phyloP scores from a whole-genome alignment of 2,888 invertebrate genomes.

The Unio pictorum region DNA sequence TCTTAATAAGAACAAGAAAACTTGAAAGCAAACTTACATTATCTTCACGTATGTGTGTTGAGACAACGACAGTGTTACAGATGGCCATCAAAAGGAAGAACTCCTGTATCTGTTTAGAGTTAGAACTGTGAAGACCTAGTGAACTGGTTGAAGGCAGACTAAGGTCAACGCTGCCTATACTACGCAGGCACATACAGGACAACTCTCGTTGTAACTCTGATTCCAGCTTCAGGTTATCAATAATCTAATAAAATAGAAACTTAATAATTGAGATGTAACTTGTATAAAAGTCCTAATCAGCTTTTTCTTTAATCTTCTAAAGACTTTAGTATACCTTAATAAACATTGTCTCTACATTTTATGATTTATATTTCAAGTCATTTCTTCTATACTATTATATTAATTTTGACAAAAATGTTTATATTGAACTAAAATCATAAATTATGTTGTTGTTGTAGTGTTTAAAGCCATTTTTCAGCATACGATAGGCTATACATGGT shows the following conservation, averaged over 20 bases:
- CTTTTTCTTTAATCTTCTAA: too few species aligned
- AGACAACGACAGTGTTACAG: conserved; percentile 97
- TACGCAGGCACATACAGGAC: conserved; percentile 56
- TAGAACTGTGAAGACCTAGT: conserved; percentile 9
- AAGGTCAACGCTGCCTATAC: conserved; percentile 52
- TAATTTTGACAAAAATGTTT: too few species aligned
- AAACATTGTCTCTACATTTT: too few species aligned
- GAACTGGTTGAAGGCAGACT: conserved; percentile 69
- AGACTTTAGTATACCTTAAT: too few species aligned
- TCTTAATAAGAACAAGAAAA: background rate
- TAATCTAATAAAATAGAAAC: conserved; percentile 36
- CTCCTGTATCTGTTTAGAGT: conserved; percentile 56
- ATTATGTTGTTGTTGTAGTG: too few species aligned
- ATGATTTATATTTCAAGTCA: too few species aligned
- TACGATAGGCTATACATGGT: too few species aligned
- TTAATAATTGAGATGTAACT: too few species aligned
- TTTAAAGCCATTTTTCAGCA: too few species aligned
- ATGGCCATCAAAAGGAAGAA: conserved; percentile 92
- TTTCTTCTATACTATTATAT: too few species aligned
- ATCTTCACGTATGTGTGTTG: conserved; percentile 76
- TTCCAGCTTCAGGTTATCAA: conserved; percentile 56
- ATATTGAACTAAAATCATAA: too few species aligned
- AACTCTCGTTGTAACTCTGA: conserved; percentile 58
- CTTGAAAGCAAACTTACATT: conserved; percentile 34
- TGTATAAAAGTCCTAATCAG: too few species aligned